Conservation (phyloP, 2,113 vertebrate species). For the Carassius auratus region DNA sequence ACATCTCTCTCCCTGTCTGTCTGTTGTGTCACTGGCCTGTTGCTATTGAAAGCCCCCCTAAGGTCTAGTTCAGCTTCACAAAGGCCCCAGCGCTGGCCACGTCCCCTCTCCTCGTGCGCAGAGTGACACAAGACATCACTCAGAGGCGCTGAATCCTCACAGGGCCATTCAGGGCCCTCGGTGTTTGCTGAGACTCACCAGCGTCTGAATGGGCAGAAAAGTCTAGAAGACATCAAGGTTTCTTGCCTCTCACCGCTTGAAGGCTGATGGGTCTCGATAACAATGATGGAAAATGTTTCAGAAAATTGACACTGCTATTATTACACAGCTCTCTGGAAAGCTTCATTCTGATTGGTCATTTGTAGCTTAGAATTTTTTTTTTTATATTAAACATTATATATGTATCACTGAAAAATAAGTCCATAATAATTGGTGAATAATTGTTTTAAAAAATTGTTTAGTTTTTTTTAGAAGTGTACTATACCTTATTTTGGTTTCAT, state of each 20-base stretch:
- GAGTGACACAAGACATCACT: slow-evolving; percentile 35
- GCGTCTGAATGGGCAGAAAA: slow-evolving; percentile 18
- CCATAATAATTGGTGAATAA: too few relatives aligned
- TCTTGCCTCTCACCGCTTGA: background rate
- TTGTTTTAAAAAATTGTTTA: too few relatives aligned
- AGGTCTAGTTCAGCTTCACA: slow-evolving; percentile 20
- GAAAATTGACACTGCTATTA: background rate
- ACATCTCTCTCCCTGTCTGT: slow-evolving; percentile 34
- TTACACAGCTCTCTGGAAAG: background rate
- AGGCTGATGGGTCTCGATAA: background rate
- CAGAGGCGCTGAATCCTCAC: slow-evolving; percentile 15
- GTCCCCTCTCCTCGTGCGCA: slow-evolving; percentile 24
- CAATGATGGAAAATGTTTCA: background rate
- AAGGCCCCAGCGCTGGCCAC: slow-evolving; percentile 17
- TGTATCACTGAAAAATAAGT: too few relatives aligned
- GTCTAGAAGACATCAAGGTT: slow-evolving; percentile 8
- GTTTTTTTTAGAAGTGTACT: too few relatives aligned
- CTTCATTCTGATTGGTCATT: background rate
- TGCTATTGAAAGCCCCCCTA: slow-evolving; percentile 18
- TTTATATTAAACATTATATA: background rate
- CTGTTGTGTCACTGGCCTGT: slow-evolving; percentile 26
- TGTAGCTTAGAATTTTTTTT: background rate
- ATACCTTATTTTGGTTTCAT: too few relatives aligned
- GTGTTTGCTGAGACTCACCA: slow-evolving; percentile 23
- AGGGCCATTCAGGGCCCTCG: slow-evolving; percentile 18